Conservation (phyloP, 2,888 invertebrate genomes). For the Polyommatus icarus region DNA sequence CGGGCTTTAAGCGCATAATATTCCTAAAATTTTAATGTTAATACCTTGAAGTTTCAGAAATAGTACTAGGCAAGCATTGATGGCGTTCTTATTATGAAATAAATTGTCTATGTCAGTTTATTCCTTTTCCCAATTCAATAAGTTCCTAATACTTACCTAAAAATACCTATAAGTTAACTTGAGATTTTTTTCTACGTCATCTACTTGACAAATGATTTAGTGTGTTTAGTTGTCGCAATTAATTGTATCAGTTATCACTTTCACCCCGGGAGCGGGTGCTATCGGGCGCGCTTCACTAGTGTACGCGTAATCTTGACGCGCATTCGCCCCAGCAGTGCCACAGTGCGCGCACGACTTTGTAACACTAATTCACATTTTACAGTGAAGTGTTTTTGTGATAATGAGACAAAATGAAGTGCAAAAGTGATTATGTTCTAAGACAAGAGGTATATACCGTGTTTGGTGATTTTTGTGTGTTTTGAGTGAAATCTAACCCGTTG, state of each 20-base stretch:
- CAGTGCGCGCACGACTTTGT: background rate
- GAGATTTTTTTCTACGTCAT: background rate
- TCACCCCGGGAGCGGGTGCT: conserved; percentile 4
- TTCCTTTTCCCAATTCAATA: too few relatives aligned
- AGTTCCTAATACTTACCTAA: too few relatives aligned
- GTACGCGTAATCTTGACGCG: conserved; percentile 19
- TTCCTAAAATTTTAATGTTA: too few relatives aligned
- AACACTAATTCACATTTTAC: background rate
- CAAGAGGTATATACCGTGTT: conserved; percentile 47
- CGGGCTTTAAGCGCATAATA: too few relatives aligned
- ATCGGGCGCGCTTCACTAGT: background rate
- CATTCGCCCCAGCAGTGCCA: background rate
- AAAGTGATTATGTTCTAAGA: conserved; percentile 52
- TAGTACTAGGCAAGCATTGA: too few relatives aligned
- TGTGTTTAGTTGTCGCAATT: background rate
- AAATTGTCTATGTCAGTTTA: too few relatives aligned
- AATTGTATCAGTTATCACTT: background rate
- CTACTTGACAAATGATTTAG: background rate
- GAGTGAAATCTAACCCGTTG: conserved; percentile 33
- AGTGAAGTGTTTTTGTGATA: conserved; percentile 8
- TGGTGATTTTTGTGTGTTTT: conserved; percentile 32
- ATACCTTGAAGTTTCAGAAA: too few relatives aligned
- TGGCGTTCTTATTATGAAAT: too few relatives aligned
- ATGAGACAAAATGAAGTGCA: conserved; percentile 49
- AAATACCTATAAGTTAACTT: background rate